phyloP scores from a whole-genome alignment of 2,113 vertebrate species.

The Malurus cyaneus region DNA sequence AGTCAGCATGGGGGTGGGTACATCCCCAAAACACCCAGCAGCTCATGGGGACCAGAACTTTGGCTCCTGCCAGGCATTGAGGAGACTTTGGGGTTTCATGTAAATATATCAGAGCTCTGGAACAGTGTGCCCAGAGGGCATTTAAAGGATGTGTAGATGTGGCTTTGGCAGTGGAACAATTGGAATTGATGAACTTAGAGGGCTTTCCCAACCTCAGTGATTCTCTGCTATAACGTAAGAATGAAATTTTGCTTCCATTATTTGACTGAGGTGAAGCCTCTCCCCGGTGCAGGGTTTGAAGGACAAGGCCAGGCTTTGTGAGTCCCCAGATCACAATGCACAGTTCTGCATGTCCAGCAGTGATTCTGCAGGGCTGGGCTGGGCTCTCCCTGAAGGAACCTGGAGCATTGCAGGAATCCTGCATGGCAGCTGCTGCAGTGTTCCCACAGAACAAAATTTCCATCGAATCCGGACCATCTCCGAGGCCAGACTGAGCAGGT shows the following conservation, averaged over 20 bases:
- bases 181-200: neutral
- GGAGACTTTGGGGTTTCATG: fast-evolving
- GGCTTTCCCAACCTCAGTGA: neutral
- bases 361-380: neutral
- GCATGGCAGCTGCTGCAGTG: neutral
- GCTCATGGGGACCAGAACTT: fast-evolving
- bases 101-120: neutral
- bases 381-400: neutral
- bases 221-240: fast-evolving
- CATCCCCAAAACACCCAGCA: neutral
- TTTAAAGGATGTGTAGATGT: neutral
- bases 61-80: neutral
- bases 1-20: neutral
- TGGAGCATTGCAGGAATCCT: neutral
- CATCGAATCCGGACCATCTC: neutral
- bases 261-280: neutral
- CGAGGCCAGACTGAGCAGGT: conserved; percentile 42
- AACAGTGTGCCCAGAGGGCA: neutral
- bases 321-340: fast-evolving
- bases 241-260: fast-evolving
- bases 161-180: neutral
- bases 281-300: neutral
- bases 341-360: neutral
- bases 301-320: neutral
- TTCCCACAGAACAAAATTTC: neutral